Conservation (phyloP, 37 sponge, comb jelly and placozoan species). For the Spongia lamella region DNA sequence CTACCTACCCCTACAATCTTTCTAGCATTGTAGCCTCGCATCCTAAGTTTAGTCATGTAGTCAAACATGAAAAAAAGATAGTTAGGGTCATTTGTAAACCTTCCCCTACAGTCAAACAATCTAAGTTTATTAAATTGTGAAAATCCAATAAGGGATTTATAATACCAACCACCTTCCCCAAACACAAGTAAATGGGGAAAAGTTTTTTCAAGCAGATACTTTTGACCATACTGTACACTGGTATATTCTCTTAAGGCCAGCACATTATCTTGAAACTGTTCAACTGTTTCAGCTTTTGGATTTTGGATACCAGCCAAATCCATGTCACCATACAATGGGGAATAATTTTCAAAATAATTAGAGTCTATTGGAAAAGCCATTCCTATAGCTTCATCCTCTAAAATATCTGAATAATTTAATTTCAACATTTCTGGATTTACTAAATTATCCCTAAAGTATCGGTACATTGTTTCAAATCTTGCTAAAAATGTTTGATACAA, state of each 20-base stretch:
- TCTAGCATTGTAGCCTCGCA: background rate
- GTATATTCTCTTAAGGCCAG: background rate
- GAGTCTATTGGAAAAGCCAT: background rate
- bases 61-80: slow-evolving; percentile 1
- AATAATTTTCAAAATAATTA: background rate
- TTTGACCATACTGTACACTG: background rate
- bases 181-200: background rate
- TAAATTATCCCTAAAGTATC: background rate
- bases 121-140: background rate
- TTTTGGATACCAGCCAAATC: background rate
- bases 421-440: background rate
- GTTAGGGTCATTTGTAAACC: background rate
- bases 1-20: no score
- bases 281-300: background rate
- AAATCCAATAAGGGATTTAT: background rate
- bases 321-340: background rate
- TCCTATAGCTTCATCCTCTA: background rate
- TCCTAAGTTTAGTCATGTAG: background rate
- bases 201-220: background rate
- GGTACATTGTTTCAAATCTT: background rate
- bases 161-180: slow-evolving; percentile 4
- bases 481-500: background rate
- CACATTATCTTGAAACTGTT: background rate
- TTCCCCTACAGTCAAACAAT: background rate
- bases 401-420: background rate